Conservation (phyloP, 2,113 vertebrate genomes). For the Myocastor coypus region DNA sequence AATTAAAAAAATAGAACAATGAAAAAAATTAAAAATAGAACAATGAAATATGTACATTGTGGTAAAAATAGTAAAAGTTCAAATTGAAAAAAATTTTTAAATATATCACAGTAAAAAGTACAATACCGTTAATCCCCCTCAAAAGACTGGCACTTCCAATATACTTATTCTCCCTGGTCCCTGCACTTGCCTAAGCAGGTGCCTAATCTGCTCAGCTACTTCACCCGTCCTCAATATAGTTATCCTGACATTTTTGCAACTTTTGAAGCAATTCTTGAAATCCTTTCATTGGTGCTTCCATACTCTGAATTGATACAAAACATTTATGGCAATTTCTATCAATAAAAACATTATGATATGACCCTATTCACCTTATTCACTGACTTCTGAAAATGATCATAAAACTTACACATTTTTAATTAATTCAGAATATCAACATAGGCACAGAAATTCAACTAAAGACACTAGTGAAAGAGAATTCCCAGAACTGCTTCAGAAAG, state of each 20-base stretch:
- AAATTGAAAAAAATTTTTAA: background rate
- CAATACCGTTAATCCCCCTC: background rate
- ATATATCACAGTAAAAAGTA: background rate
- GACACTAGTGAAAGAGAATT: background rate
- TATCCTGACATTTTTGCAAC: background rate
- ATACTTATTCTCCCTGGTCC: background rate
- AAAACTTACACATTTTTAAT: background rate
- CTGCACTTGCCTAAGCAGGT: too few relatives aligned
- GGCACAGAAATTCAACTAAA: background rate
- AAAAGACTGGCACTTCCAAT: background rate
- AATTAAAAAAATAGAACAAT: too few relatives aligned
- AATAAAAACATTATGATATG: too few relatives aligned
- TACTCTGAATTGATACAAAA: too few relatives aligned
- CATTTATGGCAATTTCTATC: too few relatives aligned
- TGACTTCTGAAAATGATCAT: background rate
- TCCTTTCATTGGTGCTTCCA: background rate
- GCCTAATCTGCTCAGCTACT: too few relatives aligned
- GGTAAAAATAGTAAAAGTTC: background rate
- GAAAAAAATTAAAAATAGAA: too few relatives aligned
- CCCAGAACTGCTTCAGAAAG: background rate
- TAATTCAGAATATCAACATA: background rate
- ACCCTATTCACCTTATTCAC: background rate
- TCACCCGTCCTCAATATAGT: too few relatives aligned
- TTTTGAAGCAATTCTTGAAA: background rate
- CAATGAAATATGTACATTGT: background rate